phyloP scores from a whole-genome alignment of 2,797 vertebrate species.

The Manis javanica region DNA sequence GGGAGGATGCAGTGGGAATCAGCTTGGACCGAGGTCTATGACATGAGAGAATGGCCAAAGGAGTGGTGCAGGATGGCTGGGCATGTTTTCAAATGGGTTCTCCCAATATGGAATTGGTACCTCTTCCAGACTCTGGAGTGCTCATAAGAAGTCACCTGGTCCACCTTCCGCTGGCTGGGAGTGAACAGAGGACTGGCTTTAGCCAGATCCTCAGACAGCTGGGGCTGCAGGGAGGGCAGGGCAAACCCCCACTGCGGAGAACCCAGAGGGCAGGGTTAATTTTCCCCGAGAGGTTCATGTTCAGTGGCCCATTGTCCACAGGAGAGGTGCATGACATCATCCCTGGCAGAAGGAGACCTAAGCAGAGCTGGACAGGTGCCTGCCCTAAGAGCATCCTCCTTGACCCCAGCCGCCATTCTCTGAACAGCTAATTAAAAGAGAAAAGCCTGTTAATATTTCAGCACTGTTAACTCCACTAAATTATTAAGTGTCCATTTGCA shows the following conservation, averaged over 20 bases:
- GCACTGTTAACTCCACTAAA: slow-evolving; percentile 86
- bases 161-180: neutral
- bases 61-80: neutral
- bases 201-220: neutral
- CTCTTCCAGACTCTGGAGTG: too few relatives aligned
- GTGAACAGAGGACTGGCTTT: neutral
- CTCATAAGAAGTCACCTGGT: neutral
- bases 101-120: neutral
- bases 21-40: neutral
- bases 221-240: neutral
- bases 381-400: neutral
- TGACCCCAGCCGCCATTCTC: neutral
- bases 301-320: accelerated
- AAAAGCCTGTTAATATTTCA: slow-evolving; percentile 88
- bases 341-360: neutral
- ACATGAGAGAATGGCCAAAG: neutral
- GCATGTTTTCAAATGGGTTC: neutral
- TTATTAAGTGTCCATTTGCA: slow-evolving; percentile 89
- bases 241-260: neutral
- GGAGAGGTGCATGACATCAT: neutral
- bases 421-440: slow-evolving; percentile 83
- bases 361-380: neutral
- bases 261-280: neutral
- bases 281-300: neutral
- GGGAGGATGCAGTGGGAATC: neutral